These are phyloP conservation scores for Siphonodentalium dalli DNA, from an alignment of 2,888 invertebrate species.

Conservation along the genomic window DNA sequence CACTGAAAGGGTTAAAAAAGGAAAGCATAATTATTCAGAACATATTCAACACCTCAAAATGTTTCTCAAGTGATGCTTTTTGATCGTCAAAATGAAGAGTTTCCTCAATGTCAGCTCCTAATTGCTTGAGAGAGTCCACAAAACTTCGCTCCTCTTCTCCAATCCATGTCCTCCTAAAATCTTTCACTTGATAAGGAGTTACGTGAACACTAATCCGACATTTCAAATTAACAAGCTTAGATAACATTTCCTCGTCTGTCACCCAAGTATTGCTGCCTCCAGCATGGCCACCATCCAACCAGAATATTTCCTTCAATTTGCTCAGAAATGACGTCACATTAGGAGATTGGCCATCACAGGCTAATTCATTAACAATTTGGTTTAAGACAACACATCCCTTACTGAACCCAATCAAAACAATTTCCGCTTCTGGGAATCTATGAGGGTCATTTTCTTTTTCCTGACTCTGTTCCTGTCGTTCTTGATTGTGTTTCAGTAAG, in stretches of 20 bases:
- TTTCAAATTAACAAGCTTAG: constrained; percentile 71
- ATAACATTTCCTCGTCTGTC: constrained; percentile 77
- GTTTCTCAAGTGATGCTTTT: constrained; percentile 73
- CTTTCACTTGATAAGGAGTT: constrained; percentile 88
- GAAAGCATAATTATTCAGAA: constrained; percentile 29
- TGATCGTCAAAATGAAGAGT: constrained; percentile 73
- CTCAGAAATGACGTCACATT: constrained; percentile 64
- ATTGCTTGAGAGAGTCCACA: constrained; percentile 72
- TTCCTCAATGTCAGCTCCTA: constrained; percentile 74
- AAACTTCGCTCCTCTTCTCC: constrained; percentile 82
- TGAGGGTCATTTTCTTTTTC: not conserved
- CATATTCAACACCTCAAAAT: constrained; percentile 76
- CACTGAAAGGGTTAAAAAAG: too few species aligned
- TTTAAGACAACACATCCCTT: constrained; percentile 93
- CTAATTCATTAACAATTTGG: constrained; percentile 86
- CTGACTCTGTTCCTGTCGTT: not conserved
- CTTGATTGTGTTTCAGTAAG: not conserved
- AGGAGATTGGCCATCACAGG: constrained; percentile 52
- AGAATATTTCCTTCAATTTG: constrained; percentile 80
- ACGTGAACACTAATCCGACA: constrained; percentile 81
- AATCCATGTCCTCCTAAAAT: constrained; percentile 83
- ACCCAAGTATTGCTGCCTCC: constrained; percentile 89
- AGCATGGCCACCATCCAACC: constrained; percentile 92
- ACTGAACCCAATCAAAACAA: constrained; percentile 82
- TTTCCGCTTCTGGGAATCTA: not conserved